Percentiles rank a stretch among this genome's conserved stretches.
phyloP scores from a whole-genome alignment of 2,888 invertebrate species.

The Tuberolachnus salignus region DNA sequence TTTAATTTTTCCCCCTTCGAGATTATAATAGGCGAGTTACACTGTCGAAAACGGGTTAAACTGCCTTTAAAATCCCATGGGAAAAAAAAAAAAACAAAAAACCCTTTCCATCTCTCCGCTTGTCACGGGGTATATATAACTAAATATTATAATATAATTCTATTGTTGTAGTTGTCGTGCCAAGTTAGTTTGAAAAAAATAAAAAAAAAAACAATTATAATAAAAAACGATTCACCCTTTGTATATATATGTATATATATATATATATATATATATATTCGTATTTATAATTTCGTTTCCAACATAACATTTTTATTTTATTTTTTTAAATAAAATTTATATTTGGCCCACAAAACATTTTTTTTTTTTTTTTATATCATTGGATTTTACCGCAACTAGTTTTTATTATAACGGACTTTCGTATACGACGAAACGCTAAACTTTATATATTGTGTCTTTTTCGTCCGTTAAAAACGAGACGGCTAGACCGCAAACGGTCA shows the following conservation, averaged over 20 bases:
- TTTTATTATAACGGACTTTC: too few relatives aligned
- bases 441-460: too few relatives aligned
- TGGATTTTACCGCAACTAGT: too few relatives aligned
- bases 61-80: not conserved
- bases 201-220: not conserved
- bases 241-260: too few relatives aligned
- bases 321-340: too few relatives aligned
- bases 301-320: too few relatives aligned
- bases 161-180: constrained; percentile 2
- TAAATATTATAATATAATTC: constrained; percentile 10
- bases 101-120: not conserved
- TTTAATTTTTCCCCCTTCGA: not conserved
- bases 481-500: too few relatives aligned
- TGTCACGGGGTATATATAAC: not conserved
- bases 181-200: constrained; percentile 3
- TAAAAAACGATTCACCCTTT: too few relatives aligned
- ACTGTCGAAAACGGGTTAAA: not conserved
- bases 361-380: too few relatives aligned
- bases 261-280: not conserved
- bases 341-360: too few relatives aligned
- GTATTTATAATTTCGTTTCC: not conserved
- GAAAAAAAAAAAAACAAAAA: not conserved
- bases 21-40: constrained; percentile 9
- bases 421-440: too few relatives aligned
- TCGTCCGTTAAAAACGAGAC: too few relatives aligned